Base-by-base conservation (phyloP, 2,797 vertebrate genomes). In the Onychomys torridus region DNA sequence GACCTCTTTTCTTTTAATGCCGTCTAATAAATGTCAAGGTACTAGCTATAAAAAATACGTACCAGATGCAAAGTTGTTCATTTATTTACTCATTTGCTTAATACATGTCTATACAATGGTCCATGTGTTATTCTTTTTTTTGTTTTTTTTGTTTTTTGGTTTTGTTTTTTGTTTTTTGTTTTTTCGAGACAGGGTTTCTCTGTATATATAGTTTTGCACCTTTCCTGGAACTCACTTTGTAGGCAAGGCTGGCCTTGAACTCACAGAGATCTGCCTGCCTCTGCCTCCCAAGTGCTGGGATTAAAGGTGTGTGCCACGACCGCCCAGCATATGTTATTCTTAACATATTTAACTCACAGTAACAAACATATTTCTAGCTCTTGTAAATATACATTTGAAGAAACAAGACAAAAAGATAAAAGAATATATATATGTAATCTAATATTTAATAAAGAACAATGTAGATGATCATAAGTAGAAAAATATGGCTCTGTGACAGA, bases 81-180 rank as follows among this genome's bases (percentile, higher is more conserved):
- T 82, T 91, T 78, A 55, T 89, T 84, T 49, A 75, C 43, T 93
- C 63, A 65, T 71, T 87, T 37, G 19, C 34, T 69, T 43, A 93
- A 57, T 46, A 40, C 3, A 2, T 40, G 1, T 69, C 34, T 90
- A 5, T 79, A 5, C 8, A 69, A 1, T 40, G 37, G 2, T 83
- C 6, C 8, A 34, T 12, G 77, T 12, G 25, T 67, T 46, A 2
- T 52, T 86, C 12, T 86, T n/a, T n/a, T n/a, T n/a, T n/a, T n/a
- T n/a, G n/a, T n/a, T n/a, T n/a, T n/a, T n/a, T n/a, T n/a, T n/a
- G n/a, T n/a, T n/a, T n/a, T n/a, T n/a, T n/a, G n/a, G n/a, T n/a
- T n/a, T n/a, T n/a, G n/a, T n/a, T n/a, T n/a, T n/a, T n/a, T n/a
- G n/a, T n/a, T n/a, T n/a, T n/a, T n/a, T n/a, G n/a, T n/a, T n/a